These are phyloP conservation scores for Anarsia innoxiella DNA, from an alignment of 2,888 invertebrate species.

Conservation along the genomic window DNA sequence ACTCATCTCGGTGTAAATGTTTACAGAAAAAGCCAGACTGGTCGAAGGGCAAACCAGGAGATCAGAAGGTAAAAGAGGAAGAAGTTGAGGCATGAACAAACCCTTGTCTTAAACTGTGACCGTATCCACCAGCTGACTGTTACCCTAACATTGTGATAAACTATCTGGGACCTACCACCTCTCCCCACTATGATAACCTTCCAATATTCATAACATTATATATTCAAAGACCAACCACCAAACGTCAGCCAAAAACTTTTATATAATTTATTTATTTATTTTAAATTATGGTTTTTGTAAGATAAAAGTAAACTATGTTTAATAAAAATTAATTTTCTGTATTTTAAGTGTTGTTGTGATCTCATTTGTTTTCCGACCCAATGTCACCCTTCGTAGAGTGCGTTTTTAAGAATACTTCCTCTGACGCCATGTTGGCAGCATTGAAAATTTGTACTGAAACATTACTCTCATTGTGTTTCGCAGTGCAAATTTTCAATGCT, in stretches of 20 bases:
- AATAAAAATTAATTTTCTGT: conserved; percentile 71
- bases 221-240: conserved; percentile 45
- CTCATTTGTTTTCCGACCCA: conserved; percentile 34
- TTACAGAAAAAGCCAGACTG: conserved; percentile 95
- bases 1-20: too few species aligned
- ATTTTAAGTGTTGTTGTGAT: conserved; percentile 43
- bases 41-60: conserved; percentile 92
- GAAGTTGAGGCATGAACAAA: conserved; percentile 89
- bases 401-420: too few species aligned
- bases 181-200: conserved; percentile 15
- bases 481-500: too few species aligned
- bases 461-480: too few species aligned
- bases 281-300: conserved; percentile 63
- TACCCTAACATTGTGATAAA: conserved; percentile 50
- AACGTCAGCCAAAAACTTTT: conserved; percentile 27
- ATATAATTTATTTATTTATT: conserved; percentile 54
- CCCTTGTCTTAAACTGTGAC: conserved; percentile 55
- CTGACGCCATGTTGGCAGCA: too few species aligned
- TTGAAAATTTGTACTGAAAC: too few species aligned
- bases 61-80: conserved; percentile 91
- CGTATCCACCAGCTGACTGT: conserved; percentile 50
- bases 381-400: too few species aligned
- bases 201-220: conserved; percentile 25
- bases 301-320: conserved; percentile 54
- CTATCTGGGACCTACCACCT: conserved; percentile 25